Conservation (phyloP, 2,888 invertebrate genomes). For the Eupithecia subumbrata region DNA sequence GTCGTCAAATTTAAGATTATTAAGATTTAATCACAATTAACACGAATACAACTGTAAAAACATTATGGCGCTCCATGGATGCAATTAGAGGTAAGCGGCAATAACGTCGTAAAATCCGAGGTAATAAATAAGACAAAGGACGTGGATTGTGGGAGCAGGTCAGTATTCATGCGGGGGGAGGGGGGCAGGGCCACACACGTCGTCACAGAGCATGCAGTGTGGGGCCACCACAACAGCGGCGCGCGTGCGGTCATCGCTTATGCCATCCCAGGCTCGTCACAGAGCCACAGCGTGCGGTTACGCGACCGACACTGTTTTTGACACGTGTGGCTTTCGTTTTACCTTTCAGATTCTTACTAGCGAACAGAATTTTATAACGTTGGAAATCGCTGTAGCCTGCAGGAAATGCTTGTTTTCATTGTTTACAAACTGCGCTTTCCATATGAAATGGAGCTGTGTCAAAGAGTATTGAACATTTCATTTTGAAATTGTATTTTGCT, state of each 20-base stretch:
- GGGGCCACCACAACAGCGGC: slow-evolving; percentile 60
- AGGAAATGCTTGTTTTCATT: slow-evolving; percentile 37
- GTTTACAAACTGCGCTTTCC: slow-evolving; percentile 54
- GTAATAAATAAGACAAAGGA: slow-evolving; percentile 56
- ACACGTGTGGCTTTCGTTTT: slow-evolving; percentile 46
- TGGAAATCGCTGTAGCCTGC: slow-evolving; percentile 11
- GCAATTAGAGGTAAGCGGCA: slow-evolving; percentile 64
- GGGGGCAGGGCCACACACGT: slow-evolving; percentile 56
- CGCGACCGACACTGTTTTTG: slow-evolving; percentile 54
- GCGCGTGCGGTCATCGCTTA: slow-evolving; percentile 47
- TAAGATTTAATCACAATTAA: slow-evolving; percentile 65
- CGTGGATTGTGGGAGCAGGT: slow-evolving; percentile 39
- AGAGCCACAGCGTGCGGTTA: slow-evolving; percentile 51
- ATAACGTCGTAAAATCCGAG: slow-evolving; percentile 60
- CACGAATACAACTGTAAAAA: slow-evolving; percentile 56
- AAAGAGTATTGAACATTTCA: slow-evolving; percentile 71
- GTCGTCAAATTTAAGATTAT: no score
- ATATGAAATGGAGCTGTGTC: slow-evolving; percentile 59
- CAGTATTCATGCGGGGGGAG: slow-evolving; percentile 24
- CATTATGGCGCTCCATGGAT: slow-evolving; percentile 53
- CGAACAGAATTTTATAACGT: slow-evolving; percentile 27
- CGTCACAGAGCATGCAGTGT: slow-evolving; percentile 41
- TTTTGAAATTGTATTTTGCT: slow-evolving; percentile 64
- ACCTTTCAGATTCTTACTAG: slow-evolving; percentile 28
- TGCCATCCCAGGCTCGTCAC: slow-evolving; percentile 55